Percentiles rank a stretch among this genome's conserved stretches.
Evolutionary conservation across 2,888 invertebrate genomes (phyloP).

Genomic region (Eristalinus sepulchralis): DNA sequence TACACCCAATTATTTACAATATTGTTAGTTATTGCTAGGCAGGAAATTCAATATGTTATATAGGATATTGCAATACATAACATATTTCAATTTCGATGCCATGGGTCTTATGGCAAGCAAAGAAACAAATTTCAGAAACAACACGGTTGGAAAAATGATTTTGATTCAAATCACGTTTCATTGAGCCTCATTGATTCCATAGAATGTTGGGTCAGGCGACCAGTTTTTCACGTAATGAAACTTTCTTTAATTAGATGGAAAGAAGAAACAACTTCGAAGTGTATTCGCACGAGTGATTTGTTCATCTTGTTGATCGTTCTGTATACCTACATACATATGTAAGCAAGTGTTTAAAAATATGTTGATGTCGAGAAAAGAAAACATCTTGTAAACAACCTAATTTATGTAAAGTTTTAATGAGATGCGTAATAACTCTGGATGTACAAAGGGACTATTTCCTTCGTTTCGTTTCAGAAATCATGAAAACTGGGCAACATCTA

Average conservation of each 20-base stretch:
- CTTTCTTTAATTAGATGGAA: slow-evolving; percentile 37
- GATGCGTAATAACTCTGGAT: too few relatives aligned
- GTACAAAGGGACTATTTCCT: too few relatives aligned
- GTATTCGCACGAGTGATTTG: slow-evolving; percentile 12
- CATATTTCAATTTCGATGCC: too few relatives aligned
- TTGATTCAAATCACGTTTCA: slow-evolving; percentile 35
- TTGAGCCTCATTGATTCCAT: not conserved
- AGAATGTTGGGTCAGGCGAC: slow-evolving; percentile 13
- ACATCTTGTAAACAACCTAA: slow-evolving; percentile 1
- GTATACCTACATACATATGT: not conserved
- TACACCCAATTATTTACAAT: too few relatives aligned
- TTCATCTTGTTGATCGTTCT: not conserved
- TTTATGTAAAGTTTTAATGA: slow-evolving; percentile 1
- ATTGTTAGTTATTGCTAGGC: too few relatives aligned
- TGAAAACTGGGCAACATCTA: too few relatives aligned
- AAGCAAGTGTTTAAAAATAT: not conserved
- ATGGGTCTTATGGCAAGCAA: too few relatives aligned
- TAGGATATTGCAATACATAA: too few relatives aligned
- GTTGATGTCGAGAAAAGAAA: not conserved
- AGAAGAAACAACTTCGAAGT: not conserved
- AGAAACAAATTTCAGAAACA: too few relatives aligned
- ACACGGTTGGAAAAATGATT: not conserved
- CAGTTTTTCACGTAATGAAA: not conserved
- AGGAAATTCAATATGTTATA: too few relatives aligned
- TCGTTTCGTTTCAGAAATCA: too few relatives aligned